These are phyloP conservation scores for Salvelinus alpinus DNA, from an alignment of 2,113 vertebrate species.

Conservation along the genomic window DNA sequence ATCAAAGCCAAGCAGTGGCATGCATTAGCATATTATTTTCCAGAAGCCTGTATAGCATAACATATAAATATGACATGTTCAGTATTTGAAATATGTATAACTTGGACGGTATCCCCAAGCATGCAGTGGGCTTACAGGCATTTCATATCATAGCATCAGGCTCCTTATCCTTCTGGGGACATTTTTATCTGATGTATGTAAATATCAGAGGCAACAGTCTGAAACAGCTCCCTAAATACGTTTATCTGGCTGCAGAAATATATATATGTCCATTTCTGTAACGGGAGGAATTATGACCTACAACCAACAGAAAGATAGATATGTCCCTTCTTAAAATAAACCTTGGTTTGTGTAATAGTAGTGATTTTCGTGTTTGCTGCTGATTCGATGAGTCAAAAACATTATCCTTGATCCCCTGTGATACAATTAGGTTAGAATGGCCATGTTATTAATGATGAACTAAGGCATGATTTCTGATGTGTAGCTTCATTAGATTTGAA, in stretches of 20 bases:
- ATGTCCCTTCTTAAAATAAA: not conserved
- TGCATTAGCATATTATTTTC: conserved; percentile 11
- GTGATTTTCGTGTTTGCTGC: not conserved
- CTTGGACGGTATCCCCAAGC: not conserved
- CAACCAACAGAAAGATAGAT: not conserved
- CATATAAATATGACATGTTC: conserved; percentile 6
- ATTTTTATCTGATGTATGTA: not conserved
- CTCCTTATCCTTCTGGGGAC: conserved; percentile 1
- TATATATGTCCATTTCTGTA: not conserved
- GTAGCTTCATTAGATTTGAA: not conserved
- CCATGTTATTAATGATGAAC: conserved; percentile 3
- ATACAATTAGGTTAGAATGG: not conserved
- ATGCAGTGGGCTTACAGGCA: not conserved
- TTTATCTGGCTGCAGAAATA: not conserved
- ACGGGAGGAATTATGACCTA: not conserved
- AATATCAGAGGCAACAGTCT: not conserved
- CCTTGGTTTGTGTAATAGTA: not conserved
- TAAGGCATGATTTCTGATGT: not conserved
- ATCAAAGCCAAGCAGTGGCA: conserved; percentile 4
- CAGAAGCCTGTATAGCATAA: conserved; percentile 1
- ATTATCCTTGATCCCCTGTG: not conserved
- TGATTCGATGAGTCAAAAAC: not conserved
- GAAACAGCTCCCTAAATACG: not conserved
- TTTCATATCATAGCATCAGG: conserved; percentile 1
- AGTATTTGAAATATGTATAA: conserved; percentile 6